Conservation (phyloP, 2,888 invertebrate genomes). For the Epirrita christyi region DNA sequence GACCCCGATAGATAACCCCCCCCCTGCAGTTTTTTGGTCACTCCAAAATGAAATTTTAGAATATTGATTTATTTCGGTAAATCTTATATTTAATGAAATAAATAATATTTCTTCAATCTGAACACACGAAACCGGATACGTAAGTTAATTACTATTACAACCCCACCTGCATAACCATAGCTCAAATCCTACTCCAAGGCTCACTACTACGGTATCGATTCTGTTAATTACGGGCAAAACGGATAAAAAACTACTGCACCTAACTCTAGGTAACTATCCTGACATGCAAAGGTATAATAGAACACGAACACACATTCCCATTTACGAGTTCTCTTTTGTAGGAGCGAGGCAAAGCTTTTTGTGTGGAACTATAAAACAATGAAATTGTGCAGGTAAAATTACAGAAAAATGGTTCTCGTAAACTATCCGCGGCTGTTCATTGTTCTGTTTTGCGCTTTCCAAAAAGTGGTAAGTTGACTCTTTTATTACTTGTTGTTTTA, state of each 20-base stretch:
- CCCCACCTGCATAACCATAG: too few relatives aligned
- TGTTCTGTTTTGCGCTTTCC: constrained; percentile 22
- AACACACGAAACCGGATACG: too few relatives aligned
- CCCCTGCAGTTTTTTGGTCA: too few relatives aligned
- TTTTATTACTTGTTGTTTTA: constrained; percentile 5
- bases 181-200: too few relatives aligned
- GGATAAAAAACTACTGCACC: not conserved
- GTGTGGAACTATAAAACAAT: constrained; percentile 30
- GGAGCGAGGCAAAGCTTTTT: constrained; percentile 31
- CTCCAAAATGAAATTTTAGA: too few relatives aligned
- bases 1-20: too few relatives aligned
- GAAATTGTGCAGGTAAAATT: constrained; percentile 26
- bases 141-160: too few relatives aligned
- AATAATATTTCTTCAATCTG: too few relatives aligned
- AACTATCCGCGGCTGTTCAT: constrained; percentile 23
- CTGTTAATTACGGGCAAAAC: not conserved
- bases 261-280: not conserved
- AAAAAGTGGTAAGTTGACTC: constrained; percentile 28
- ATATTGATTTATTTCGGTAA: too few relatives aligned
- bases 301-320: constrained; percentile 26
- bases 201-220: not conserved
- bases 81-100: too few relatives aligned
- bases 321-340: constrained; percentile 28
- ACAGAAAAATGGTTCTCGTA: constrained; percentile 32
- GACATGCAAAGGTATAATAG: constrained; percentile 34